phyloP scores from a whole-genome alignment of 2,797 vertebrate genomes.

The Onychomys leucogaster region DNA sequence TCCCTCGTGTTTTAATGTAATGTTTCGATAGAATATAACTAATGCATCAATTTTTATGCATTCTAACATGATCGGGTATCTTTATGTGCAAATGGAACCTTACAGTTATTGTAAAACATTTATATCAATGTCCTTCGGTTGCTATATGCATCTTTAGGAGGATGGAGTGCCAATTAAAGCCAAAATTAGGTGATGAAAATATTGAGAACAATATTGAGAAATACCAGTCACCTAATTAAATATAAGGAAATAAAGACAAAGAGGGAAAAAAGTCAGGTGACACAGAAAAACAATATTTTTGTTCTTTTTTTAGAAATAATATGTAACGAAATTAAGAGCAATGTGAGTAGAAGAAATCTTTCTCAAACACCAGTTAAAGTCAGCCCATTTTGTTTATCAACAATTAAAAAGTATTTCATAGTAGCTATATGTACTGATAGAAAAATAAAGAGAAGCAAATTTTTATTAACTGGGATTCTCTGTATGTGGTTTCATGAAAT shows the following conservation, averaged over 20 bases:
- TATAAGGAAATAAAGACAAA: background rate
- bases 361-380: background rate
- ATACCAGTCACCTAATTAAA: background rate
- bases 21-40: background rate
- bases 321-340: background rate
- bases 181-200: background rate
- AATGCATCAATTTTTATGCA: background rate
- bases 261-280: background rate
- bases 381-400: background rate
- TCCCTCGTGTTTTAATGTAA: background rate
- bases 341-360: background rate
- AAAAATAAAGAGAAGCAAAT: background rate
- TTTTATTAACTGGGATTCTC: background rate
- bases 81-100: background rate
- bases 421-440: background rate
- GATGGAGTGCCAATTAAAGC: background rate
- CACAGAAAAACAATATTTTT: background rate
- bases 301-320: background rate
- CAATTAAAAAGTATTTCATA: conserved; percentile 19
- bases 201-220: background rate
- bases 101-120: background rate
- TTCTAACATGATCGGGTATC: background rate
- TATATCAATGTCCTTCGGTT: background rate
- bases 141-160: background rate
- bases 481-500: background rate